Evolutionary conservation across 2,797 vertebrate genomes (phyloP).

Genomic region (Capromys pilorides): DNA sequence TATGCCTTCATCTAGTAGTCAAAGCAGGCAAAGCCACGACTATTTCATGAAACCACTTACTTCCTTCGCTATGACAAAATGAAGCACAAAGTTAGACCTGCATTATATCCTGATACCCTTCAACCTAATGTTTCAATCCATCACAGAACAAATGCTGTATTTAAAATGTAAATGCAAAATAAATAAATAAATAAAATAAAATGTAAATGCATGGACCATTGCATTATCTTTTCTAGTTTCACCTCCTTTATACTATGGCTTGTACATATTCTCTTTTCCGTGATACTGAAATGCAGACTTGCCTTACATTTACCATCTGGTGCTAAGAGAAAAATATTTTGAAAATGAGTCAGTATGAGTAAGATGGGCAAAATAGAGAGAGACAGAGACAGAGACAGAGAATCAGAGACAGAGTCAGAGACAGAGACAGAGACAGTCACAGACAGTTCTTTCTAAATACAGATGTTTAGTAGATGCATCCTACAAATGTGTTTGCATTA

Average conservation of each 20-base stretch:
- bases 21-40: conserved; percentile 53
- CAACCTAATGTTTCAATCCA: background rate
- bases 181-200: no score
- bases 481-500: background rate
- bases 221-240: no score
- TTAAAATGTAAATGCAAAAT: conserved; percentile 16
- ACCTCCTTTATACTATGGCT: background rate
- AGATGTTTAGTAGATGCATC: background rate
- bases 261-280: conserved; percentile 24
- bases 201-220: background rate
- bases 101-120: background rate
- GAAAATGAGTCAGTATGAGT: background rate
- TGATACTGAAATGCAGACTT: conserved; percentile 41
- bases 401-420: background rate
- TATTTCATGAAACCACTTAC: conserved; percentile 11
- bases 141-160: background rate
- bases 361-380: background rate
- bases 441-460: background rate
- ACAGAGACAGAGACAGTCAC: no score
- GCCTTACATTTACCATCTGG: background rate
- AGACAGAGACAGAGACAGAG: background rate
- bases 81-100: conserved; percentile 4
- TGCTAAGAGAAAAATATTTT: background rate
- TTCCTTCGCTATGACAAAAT: conserved; percentile 58
- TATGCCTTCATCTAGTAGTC: conserved; percentile 55